A percentile compares a stretch with the other conserved stretches of the same genome.
Evolutionary conservation across 1,140 invertebrate species (phyloP).

Genomic region (Diploscapter pachys): DNA sequence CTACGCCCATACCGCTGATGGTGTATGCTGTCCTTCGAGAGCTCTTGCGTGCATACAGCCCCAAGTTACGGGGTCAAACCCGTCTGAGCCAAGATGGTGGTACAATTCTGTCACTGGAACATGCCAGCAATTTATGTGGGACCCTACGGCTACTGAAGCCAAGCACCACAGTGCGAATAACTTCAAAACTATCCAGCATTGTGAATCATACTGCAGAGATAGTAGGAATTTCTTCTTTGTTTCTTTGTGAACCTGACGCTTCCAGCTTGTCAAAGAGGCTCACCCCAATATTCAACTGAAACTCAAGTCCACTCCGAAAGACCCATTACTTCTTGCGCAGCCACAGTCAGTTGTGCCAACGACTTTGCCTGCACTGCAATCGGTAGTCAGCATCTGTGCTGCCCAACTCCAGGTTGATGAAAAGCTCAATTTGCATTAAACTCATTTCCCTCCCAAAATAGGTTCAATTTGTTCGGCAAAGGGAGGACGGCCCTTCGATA

Average conservation of each 20-base stretch:
- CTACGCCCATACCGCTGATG: constrained; percentile 35
- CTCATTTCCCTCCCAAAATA: no score
- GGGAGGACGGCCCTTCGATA: constrained; percentile 35
- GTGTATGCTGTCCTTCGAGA: constrained; percentile 36
- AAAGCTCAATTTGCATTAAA: no score
- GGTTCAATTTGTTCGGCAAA: constrained; percentile 9
- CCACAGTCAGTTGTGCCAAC: constrained; percentile 30
- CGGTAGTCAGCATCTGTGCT: constrained; percentile 38
- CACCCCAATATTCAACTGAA: constrained; percentile 35
- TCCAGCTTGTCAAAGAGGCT: constrained; percentile 37
- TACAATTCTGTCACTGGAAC: constrained; percentile 39
- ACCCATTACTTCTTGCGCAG: constrained; percentile 28
- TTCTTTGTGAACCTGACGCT: not conserved
- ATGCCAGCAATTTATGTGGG: constrained; percentile 40
- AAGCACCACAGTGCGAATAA: constrained; percentile 36
- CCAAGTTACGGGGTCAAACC: constrained; percentile 38
- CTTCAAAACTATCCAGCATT: constrained; percentile 37
- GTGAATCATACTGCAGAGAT: constrained; percentile 39
- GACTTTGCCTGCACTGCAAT: constrained; percentile 38
- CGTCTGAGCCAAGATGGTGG: constrained; percentile 39
- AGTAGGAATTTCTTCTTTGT: constrained; percentile 16
- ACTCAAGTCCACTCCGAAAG: constrained; percentile 22
- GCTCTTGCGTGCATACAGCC: constrained; percentile 40
- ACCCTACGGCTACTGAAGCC: constrained; percentile 27
- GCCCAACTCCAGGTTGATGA: constrained; percentile 23